These are phyloP conservation scores for Apodemia duryi DNA, from an alignment of 2,888 invertebrate genomes.

Conservation along the genomic window DNA sequence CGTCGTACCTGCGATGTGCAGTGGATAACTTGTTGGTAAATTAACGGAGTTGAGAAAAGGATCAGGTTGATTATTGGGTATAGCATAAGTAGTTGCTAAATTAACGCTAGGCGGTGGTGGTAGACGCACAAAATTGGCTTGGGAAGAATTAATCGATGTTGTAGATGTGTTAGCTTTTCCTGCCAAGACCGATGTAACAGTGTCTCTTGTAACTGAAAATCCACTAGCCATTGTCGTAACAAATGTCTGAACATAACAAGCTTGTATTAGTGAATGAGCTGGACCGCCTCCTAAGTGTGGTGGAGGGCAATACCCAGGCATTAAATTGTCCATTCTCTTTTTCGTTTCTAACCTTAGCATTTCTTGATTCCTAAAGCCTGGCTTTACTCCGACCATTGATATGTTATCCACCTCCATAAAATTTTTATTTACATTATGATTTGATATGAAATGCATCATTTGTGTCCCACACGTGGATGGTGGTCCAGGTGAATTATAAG, in stretches of 20 bases:
- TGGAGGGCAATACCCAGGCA: slow-evolving; percentile 73
- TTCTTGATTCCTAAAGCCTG: slow-evolving; percentile 50
- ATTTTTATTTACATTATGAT: slow-evolving; percentile 72
- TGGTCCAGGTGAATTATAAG: slow-evolving; percentile 64
- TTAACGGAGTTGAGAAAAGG: slow-evolving; percentile 71
- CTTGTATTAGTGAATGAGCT: slow-evolving; percentile 61
- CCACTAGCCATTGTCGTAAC: slow-evolving; percentile 82
- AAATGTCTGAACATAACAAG: slow-evolving; percentile 66
- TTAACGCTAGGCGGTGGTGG: slow-evolving; percentile 65
- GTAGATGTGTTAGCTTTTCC: slow-evolving; percentile 88
- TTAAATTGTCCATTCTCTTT: slow-evolving; percentile 56
- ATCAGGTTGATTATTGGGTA: slow-evolving; percentile 70
- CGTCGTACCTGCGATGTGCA: slow-evolving; percentile 70
- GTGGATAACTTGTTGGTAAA: slow-evolving; percentile 64
- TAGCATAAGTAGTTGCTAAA: slow-evolving; percentile 64
- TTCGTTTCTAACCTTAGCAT: slow-evolving; percentile 49
- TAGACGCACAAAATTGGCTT: slow-evolving; percentile 62
- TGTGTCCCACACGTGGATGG: slow-evolving; percentile 61
- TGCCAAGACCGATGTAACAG: slow-evolving; percentile 88
- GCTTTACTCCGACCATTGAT: slow-evolving; percentile 72
- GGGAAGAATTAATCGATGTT: slow-evolving; percentile 84
- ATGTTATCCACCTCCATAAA: slow-evolving; percentile 75
- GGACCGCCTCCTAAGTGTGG: slow-evolving; percentile 71
- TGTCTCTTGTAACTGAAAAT: slow-evolving; percentile 87
- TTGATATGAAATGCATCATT: slow-evolving; percentile 75